These are phyloP conservation scores for Gambelia wislizenii DNA, from an alignment of 2,797 vertebrate genomes.

Conservation along the genomic window DNA sequence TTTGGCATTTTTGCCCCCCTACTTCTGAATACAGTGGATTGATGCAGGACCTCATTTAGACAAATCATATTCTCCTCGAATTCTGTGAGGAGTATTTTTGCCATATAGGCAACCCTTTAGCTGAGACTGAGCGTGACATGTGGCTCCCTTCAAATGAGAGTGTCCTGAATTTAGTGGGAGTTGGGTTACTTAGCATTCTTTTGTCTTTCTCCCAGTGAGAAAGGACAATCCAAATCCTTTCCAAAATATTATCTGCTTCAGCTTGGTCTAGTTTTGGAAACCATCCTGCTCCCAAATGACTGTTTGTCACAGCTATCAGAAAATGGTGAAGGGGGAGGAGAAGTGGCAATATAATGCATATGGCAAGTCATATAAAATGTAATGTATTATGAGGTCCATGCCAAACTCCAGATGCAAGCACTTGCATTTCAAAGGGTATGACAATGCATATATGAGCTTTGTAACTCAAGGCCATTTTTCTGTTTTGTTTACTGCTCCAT, in stretches of 20 bases:
- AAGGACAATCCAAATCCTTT: constrained; percentile 14
- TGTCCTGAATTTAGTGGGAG: too few relatives aligned
- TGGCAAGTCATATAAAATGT: constrained; percentile 23
- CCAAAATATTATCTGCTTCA: neutral
- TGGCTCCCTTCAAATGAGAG: neutral
- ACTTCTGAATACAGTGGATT: too few relatives aligned
- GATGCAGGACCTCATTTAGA: too few relatives aligned
- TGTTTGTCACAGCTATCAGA: constrained; percentile 5
- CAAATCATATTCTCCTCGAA: too few relatives aligned
- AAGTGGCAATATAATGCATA: constrained; percentile 29
- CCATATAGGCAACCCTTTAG: too few relatives aligned
- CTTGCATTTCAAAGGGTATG: constrained; percentile 3
- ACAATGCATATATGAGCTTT: constrained; percentile 22
- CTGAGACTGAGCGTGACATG: neutral
- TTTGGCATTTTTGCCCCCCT: too few relatives aligned
- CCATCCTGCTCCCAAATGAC: neutral
- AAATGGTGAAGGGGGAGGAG: neutral
- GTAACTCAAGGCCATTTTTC: neutral
- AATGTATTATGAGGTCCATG: neutral
- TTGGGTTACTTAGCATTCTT: neutral
- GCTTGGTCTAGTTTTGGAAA: neutral
- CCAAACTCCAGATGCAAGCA: constrained; percentile 14
- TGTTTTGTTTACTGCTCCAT: constrained; percentile 36
- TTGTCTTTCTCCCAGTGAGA: neutral
- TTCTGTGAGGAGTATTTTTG: too few relatives aligned